These are phyloP conservation scores for Aepyceros melampus DNA, from an alignment of 2,113 vertebrate species.

Conservation along the genomic window DNA sequence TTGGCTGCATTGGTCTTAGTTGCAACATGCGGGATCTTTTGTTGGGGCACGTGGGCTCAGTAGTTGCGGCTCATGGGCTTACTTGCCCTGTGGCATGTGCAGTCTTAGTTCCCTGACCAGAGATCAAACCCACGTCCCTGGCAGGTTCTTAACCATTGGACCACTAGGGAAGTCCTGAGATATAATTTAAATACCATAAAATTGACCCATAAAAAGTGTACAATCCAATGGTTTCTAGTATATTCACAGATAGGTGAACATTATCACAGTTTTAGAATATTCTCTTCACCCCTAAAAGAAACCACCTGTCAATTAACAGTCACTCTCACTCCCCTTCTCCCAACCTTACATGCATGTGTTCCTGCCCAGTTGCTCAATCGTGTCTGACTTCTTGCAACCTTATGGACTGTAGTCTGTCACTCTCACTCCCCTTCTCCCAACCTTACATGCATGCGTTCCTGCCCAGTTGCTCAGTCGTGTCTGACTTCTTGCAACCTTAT, in stretches of 20 bases:
- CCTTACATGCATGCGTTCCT: not conserved
- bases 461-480: not conserved
- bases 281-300: not conserved
- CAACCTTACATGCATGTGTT: not conserved
- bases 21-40: not conserved
- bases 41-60: not conserved
- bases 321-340: not conserved
- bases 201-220: not conserved
- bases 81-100: not conserved
- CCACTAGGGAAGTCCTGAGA: not conserved
- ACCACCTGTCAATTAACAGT: not conserved
- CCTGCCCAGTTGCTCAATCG: not conserved
- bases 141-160: not conserved
- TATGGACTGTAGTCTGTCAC: not conserved
- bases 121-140: not conserved
- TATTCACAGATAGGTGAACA: not conserved
- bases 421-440: not conserved
- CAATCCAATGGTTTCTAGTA: not conserved
- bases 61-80: fast-evolving
- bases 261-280: not conserved
- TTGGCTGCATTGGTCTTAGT: not conserved
- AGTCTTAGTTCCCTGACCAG: not conserved
- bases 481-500: not conserved
- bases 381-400: not conserved
- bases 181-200: not conserved